These are phyloP conservation scores for Thymelicus acteon DNA, from an alignment of 2,888 invertebrate genomes.

Conservation along the genomic window DNA sequence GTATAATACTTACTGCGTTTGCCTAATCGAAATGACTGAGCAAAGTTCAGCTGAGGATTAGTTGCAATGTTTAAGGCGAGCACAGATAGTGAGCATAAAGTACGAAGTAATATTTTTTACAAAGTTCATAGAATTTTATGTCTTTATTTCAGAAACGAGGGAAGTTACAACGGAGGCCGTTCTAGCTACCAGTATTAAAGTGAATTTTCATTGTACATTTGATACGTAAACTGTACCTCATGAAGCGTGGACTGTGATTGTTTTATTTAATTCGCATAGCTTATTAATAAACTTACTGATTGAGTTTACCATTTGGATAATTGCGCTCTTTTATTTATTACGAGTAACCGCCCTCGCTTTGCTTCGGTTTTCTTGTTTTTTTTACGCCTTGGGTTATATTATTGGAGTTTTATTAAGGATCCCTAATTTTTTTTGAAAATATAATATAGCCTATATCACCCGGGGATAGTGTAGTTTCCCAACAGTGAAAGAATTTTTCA, in stretches of 20 bases:
- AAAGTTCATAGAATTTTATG: constrained; percentile 14
- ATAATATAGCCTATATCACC: too few species aligned
- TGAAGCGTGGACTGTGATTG: constrained; percentile 67
- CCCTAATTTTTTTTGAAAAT: too few species aligned
- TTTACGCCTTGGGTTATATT: too few species aligned
- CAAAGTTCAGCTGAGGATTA: not conserved
- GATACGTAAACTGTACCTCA: constrained; percentile 58
- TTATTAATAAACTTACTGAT: constrained; percentile 48
- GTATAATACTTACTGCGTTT: not conserved
- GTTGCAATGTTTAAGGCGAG: not conserved
- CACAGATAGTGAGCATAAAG: too few species aligned
- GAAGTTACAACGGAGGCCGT: constrained; percentile 55
- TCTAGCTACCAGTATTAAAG: constrained; percentile 53
- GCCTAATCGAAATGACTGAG: not conserved
- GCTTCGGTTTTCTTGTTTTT: too few species aligned
- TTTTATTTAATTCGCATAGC: constrained; percentile 49
- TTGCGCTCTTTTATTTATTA: constrained; percentile 19
- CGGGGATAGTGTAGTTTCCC: too few species aligned
- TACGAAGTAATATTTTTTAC: not conserved
- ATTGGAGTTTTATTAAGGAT: too few species aligned
- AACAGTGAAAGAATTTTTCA: too few species aligned
- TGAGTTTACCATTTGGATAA: constrained; percentile 26
- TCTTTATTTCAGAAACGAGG: constrained; percentile 64
- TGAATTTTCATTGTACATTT: constrained; percentile 39
- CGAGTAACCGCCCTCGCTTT: too few species aligned